Conservation (phyloP, 1,140 invertebrate genomes). For the Zaprionus nigranus region DNA sequence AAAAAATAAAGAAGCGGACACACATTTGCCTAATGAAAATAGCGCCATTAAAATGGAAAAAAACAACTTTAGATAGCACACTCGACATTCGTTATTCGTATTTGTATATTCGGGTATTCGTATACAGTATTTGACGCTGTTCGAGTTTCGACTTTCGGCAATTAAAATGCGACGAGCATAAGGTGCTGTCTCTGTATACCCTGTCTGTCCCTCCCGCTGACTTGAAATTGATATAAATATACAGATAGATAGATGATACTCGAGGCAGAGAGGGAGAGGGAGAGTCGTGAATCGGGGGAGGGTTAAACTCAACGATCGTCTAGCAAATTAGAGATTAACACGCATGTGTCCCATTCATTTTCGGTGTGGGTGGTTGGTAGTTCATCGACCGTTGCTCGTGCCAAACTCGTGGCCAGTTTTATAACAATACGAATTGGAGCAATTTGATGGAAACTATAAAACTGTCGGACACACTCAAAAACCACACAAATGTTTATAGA, state of each 20-base stretch:
- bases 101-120: background rate
- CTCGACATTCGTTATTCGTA: slow-evolving; percentile 64
- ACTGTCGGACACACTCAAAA: slow-evolving; percentile 65
- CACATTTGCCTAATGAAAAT: slow-evolving; percentile 84
- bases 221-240: slow-evolving; percentile 21
- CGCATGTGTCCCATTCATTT: slow-evolving; percentile 74
- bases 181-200: slow-evolving; percentile 52
- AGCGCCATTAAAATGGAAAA: slow-evolving; percentile 81
- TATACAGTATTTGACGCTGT: background rate
- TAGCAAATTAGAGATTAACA: slow-evolving; percentile 82
- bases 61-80: slow-evolving; percentile 84
- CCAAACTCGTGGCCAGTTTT: slow-evolving; percentile 72
- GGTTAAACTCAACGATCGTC: slow-evolving; percentile 56
- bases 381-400: slow-evolving; percentile 69
- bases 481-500: slow-evolving; percentile 57
- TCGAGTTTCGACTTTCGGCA: slow-evolving; percentile 64
- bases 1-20: slow-evolving; percentile 60
- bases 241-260: slow-evolving; percentile 8
- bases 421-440: slow-evolving; percentile 78
- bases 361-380: slow-evolving; percentile 14
- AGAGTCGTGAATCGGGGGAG: background rate
- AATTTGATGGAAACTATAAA: slow-evolving; percentile 78
- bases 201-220: slow-evolving; percentile 42
- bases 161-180: slow-evolving; percentile 73
- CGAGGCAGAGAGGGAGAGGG: background rate